Conservation (phyloP, 2,888 invertebrate species). For the Orchesellides sinensis region DNA sequence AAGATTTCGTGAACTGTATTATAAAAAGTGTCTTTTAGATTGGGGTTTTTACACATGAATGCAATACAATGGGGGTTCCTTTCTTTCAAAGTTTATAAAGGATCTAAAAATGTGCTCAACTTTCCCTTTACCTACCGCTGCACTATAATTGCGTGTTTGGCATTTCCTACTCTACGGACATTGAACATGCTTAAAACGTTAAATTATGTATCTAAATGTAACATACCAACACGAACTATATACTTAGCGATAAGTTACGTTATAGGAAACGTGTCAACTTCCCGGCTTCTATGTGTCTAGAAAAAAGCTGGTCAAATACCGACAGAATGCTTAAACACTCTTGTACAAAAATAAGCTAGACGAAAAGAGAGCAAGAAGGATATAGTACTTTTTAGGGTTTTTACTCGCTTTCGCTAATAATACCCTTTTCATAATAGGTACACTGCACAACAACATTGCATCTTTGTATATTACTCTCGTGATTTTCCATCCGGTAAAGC, state of each 20-base stretch:
- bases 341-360: no score
- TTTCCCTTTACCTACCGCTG: not conserved
- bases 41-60: no score
- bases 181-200: no score
- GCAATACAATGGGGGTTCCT: no score
- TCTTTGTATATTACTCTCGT: conserved; percentile 9
- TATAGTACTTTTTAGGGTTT: no score
- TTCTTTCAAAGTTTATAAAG: no score
- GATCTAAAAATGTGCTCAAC: no score
- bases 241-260: no score
- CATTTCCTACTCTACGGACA: not conserved
- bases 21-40: no score
- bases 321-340: not conserved
- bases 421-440: conserved; percentile 8
- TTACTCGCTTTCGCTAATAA: not conserved
- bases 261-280: conserved; percentile 20
- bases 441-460: not conserved
- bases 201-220: not conserved
- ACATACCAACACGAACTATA: no score
- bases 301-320: not conserved
- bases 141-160: not conserved
- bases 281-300: not conserved
- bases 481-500: conserved; percentile 41
- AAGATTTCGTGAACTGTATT: no score
- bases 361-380: no score